Conservation (phyloP, 2,888 invertebrate species). For the Stenotaenia linearis region DNA sequence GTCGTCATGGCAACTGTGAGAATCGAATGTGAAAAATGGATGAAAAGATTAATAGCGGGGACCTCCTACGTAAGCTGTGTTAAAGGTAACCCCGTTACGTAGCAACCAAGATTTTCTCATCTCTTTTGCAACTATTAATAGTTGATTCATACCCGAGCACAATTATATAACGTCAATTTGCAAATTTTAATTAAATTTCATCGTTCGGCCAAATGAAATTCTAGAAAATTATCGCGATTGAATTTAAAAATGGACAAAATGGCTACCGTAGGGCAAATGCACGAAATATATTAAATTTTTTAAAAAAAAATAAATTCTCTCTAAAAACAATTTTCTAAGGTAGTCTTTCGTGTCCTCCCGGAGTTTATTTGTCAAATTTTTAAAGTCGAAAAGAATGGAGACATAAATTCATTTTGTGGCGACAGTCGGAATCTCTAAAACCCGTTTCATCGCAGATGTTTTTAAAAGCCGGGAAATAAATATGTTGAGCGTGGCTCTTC, state of each 20-base stretch:
- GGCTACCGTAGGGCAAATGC: too few species aligned
- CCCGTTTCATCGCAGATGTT: background rate
- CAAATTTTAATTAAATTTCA: background rate
- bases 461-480: background rate
- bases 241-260: too few species aligned
- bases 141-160: too few species aligned
- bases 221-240: background rate
- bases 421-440: background rate
- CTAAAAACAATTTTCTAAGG: too few species aligned
- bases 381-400: background rate
- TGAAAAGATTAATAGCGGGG: background rate
- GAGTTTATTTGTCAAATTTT: too few species aligned
- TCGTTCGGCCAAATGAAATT: background rate
- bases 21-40: background rate
- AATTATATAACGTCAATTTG: background rate
- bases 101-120: background rate
- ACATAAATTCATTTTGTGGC: background rate
- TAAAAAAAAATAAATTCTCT: too few species aligned
- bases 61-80: background rate
- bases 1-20: background rate
- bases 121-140: background rate
- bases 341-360: too few species aligned
- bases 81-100: background rate
- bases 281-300: too few species aligned
- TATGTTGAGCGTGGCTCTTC: background rate